phyloP scores from a whole-genome alignment of 2,797 vertebrate genomes.

The Halcyon smyrnensis region DNA sequence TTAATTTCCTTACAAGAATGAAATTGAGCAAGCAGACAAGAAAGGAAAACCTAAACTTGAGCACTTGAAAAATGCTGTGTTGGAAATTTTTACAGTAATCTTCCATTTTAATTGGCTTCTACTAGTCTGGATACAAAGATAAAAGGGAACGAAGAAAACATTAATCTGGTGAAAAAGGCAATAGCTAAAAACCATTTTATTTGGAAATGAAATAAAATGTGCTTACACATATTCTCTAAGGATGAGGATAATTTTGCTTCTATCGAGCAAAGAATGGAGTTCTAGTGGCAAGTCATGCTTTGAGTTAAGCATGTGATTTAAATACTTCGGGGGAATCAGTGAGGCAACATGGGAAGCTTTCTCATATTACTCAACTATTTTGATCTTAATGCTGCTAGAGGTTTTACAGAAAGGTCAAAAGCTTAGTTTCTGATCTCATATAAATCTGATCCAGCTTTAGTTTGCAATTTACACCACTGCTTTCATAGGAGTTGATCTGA shows the following conservation, averaged over 20 bases:
- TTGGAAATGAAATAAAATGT: not conserved
- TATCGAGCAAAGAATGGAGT: not conserved
- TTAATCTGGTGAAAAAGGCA: not conserved
- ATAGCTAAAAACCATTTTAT: not conserved
- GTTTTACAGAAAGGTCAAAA: not conserved
- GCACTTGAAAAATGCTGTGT: not conserved
- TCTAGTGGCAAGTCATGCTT: not conserved
- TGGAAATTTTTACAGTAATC: not conserved
- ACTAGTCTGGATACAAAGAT: not conserved
- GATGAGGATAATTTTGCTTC: not conserved
- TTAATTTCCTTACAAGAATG: not conserved
- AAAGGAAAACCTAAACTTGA: not conserved
- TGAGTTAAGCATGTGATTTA: constrained; percentile 1
- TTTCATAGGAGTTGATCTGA: not conserved
- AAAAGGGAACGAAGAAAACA: not conserved
- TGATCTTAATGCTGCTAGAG: not conserved
- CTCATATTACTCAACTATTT: not conserved
- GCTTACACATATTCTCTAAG: not conserved
- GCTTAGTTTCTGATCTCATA: not conserved
- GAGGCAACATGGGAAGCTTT: not conserved
- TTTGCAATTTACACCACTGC: not conserved
- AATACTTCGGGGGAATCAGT: not conserved
- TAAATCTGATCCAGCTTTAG: not conserved
- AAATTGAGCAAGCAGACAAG: not conserved
- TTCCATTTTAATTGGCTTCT: not conserved